Evolutionary conservation across 2,113 vertebrate genomes (phyloP), one percentile per base, ranked within the genome.

Genomic region (Tachysurus vachellii): DNA sequence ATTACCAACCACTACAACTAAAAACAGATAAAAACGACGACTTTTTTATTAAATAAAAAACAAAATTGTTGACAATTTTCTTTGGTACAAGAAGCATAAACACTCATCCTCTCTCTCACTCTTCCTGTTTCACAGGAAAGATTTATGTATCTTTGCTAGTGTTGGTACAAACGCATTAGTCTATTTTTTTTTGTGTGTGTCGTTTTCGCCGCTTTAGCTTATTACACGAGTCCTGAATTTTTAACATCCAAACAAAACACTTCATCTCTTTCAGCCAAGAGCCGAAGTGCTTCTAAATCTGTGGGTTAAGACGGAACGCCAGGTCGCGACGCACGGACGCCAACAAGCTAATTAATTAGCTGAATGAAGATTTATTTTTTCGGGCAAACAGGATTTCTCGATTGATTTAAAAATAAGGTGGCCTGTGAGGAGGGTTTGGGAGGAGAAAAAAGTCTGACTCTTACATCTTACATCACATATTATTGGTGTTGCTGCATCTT

Each of bases 191-290:
- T 36, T 36, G 2, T 36, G 36, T 36, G 53, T 23, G 57, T 57
- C n/a, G 36, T 17, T 77, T 64, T 79, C 50, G 13, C 4, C 21
- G 28, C 71, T 80, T 71, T 42, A 70, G 36, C 62, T 70, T 53
- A 44, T 64, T 36, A 79, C 28, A 81, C 56, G 57, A 76, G 11
- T 66, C 73, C 82, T 82, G 77, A 81, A 68, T 53, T 87, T 59
- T 61, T 80, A 82, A 31, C 17, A 84, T 85, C 53, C 42, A 87
- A 88, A 88, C 86, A 89, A 85, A 89, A 31, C 80, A 62, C 86
- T 88, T 86, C 54, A 89, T 59, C 57, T 50, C n/a, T 66, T 85
- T 26, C 47, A 61, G 70, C 36, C 6, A 42, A 88, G 83, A 8
- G 75, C 76, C 50, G 0, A 57, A 88, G 76, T 36, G 62, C 83